phyloP scores from a whole-genome alignment of 1,140 invertebrate species.

The Cydia strobilella region DNA sequence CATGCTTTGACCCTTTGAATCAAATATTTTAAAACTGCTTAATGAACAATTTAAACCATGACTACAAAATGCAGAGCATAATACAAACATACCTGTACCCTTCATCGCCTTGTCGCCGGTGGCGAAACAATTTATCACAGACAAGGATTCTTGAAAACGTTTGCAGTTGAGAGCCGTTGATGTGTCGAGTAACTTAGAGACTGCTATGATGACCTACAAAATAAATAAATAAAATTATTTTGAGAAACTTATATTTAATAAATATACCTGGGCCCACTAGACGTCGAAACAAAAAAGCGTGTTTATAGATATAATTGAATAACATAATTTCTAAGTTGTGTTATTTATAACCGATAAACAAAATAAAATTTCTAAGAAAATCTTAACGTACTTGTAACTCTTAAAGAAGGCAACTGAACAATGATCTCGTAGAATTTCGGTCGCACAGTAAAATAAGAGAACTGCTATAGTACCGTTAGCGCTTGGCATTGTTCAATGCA shows the following conservation, averaged over 20 bases:
- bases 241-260: neutral
- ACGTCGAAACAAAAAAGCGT: too few relatives aligned
- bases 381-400: neutral
- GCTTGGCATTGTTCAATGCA: neutral
- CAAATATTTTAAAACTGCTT: neutral
- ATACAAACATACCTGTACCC: conserved; percentile 83
- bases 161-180: conserved; percentile 92
- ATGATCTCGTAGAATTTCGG: neutral
- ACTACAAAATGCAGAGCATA: neutral
- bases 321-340: too few relatives aligned
- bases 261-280: too few relatives aligned
- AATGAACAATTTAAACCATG: neutral
- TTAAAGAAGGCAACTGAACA: neutral
- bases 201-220: conserved; percentile 90
- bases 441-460: neutral
- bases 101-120: conserved; percentile 96
- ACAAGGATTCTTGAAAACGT: conserved; percentile 94
- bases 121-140: conserved; percentile 95
- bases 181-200: conserved; percentile 94
- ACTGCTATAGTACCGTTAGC: neutral
- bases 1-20: neutral
- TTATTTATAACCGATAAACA: too few relatives aligned
- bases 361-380: neutral
- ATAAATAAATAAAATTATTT: conserved; percentile 13
- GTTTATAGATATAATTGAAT: too few relatives aligned